Evolutionary conservation across 92 coral and sea anemone species (phyloP), one percentile per base, ranked within the genome.

Genomic region (Siderastrea radians): DNA sequence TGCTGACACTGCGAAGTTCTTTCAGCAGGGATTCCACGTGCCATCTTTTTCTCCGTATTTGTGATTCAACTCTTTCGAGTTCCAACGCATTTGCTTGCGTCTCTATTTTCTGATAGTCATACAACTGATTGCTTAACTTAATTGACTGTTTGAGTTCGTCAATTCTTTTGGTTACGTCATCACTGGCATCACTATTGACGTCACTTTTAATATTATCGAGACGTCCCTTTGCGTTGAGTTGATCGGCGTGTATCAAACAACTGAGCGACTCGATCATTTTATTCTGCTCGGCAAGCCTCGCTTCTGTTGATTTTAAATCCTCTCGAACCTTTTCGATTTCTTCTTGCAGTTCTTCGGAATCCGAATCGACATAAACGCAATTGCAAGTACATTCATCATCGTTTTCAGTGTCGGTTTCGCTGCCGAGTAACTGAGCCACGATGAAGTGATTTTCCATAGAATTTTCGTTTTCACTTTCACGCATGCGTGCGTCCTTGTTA

Each of bases 91-190:
- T 95, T 26, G 90, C 89, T 10, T 78, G 72, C 64, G 90, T 93
- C 75, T 95, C 96, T 19, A 85, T 19, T 55, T 91, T 95, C 87
- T 95, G 98, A 82, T 95, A 95, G 7, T 91, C 96, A 52, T 95
- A 93, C 83, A 93, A 78, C 59, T 95, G 91, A 47, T 57, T 76
- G 55, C 98, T 95, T 44, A 95, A 76, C 48, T 78, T 85, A 10
- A 88, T 75, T 4, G 96, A 89, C 77, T 86, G 90, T 67, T 79
- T 84, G n/a, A 95, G 74, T 68, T 74, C 82, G 53, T 59, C 74
- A 12, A 81, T 80, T 3, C 86, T 93, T 43, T 83, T 79, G 6
- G 77, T 75, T 26, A 54, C 66, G 19, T 49, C 72, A 84, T 50
- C 63, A 50, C 14, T 17, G 68, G 12, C 86, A 54, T 68, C 15